Evolutionary conservation across 2,113 vertebrate genomes (phyloP), one percentile per base, ranked within the genome.

Genomic region (Motacilla tschutschensis): DNA sequence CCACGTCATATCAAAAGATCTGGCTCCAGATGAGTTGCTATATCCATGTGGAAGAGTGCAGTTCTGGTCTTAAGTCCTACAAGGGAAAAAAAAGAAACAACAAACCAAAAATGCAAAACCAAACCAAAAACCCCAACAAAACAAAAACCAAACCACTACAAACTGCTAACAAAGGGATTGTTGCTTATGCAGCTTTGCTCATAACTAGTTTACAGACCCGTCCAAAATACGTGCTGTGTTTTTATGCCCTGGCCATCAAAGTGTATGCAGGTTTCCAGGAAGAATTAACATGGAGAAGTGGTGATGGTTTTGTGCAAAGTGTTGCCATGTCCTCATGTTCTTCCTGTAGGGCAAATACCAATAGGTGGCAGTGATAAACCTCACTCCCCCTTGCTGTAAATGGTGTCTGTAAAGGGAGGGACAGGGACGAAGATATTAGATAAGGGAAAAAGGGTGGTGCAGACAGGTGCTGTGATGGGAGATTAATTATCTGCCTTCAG

Each of bases 401-500:
- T 10, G 15, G 47, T 48, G 12, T 81, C 43, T 28, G 36, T 62
- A 73, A 66, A 84, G n/a, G 22, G 69, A 93, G 36, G 76, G 84
- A 77, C 71, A 69, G 70, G 69, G 31, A 86, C 57, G 26, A 80
- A 85, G 69, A 41, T 77, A 50, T 3, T 74, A 78, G 79, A 24
- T 63, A 63, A 63, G 72, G 44, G 64, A 55, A 79, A 83, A 80
- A 79, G 72, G 85, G 81, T 83, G 92, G 41, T 88, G 36, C 28
- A 72, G 87, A 86, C 95, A 96, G 91, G 93, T 95, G 92, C 85
- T 92, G 95, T 94, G 92, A 93, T 87, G 67, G 73, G 86, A 96
- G 95, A 97, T 96, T 96, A 97, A 97, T 97, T 96, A 95, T 93
- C 70, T 91, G 63, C 79, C 91, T 96, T 96, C 54, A 57, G 26